Evolutionary conservation across 2,888 invertebrate genomes (phyloP), one percentile per base, ranked within the genome.

Genomic region (Drosophila maculinotata): DNA sequence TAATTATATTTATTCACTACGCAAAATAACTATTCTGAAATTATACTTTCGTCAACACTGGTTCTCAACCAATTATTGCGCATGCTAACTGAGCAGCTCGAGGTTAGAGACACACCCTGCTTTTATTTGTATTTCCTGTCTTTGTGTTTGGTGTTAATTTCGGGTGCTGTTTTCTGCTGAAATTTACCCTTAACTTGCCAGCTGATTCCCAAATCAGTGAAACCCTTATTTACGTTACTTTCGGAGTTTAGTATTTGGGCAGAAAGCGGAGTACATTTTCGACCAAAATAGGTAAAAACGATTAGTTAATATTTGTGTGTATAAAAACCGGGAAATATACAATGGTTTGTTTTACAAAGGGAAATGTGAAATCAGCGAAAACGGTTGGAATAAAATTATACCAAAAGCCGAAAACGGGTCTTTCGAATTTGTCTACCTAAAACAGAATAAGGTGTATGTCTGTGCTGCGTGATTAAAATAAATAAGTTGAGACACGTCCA

Each of bases 191-290:
- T 23, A 26, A 23, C 33, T 33, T 38, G 15, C n/a, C 1, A 6
- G 8, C 7, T 10, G 12, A 12, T 31, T 20, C 2, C 4, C 4
- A 20, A 20, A 20, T 2, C 7, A 10, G 1, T 12, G 15, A 3
- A 23, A 20, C n/a, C 1, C 3, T 25, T 5, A 26, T 53, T 41
- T 42, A 0, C 0, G 1, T 0, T 2, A 10, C 3, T 28, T 67
- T 68, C 69, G 67, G 69, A 67, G 60, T 45, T 6, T 8, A 0
- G 0, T 15, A n/a, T 7, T 36, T 9, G n/a, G 14, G 0, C 26
- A 23, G 20, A 12, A 14, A 20, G 9, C 14, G 12, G 3, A n/a
- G 7, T 15, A 1, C 2, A 10, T 47, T 48, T 10, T 48, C 8
- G 10, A 31, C 58, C 26, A 26, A 39, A 15, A 39, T 12, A 20